Evolutionary conservation across 2,113 vertebrate species (phyloP).

Genomic region (Indicator maculatus): DNA sequence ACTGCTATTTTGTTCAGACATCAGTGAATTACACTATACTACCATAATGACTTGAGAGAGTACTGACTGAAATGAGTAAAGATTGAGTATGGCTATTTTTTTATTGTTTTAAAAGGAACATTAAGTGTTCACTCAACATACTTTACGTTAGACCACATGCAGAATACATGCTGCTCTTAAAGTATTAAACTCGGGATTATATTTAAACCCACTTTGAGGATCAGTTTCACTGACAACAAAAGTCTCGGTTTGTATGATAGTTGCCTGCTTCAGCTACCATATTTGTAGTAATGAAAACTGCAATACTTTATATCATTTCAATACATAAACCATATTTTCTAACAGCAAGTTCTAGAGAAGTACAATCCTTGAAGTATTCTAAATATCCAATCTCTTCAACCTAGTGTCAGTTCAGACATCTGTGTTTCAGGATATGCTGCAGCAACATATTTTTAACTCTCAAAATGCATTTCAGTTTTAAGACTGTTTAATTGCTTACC

Average conservation of each 20-base stretch:
- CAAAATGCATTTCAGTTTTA: not conserved
- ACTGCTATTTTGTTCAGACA: not conserved
- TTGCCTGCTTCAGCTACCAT: not conserved
- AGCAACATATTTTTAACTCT: constrained; percentile 9
- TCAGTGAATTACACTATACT: not conserved
- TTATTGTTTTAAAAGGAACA: not conserved
- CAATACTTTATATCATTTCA: not conserved
- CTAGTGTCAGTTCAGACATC: not conserved
- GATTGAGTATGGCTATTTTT: not conserved
- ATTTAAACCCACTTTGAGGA: not conserved
- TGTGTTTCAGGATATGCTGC: not conserved
- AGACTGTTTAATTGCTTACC: not conserved
- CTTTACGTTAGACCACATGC: not conserved
- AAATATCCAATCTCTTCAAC: not conserved
- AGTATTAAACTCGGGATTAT: not conserved
- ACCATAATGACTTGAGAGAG: not conserved
- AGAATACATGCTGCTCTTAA: not conserved
- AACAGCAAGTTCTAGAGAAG: not conserved
- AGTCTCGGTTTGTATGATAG: not conserved
- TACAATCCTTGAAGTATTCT: not conserved
- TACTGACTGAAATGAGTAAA: not conserved
- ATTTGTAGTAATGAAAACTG: not conserved
- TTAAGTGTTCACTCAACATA: not conserved
- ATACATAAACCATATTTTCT: not conserved
- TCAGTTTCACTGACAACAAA: not conserved